Evolutionary conservation across 37 sponge, comb jelly and placozoan species (phyloP), one percentile per base, ranked within the genome.

Genomic region (Bolinopsis microptera): DNA sequence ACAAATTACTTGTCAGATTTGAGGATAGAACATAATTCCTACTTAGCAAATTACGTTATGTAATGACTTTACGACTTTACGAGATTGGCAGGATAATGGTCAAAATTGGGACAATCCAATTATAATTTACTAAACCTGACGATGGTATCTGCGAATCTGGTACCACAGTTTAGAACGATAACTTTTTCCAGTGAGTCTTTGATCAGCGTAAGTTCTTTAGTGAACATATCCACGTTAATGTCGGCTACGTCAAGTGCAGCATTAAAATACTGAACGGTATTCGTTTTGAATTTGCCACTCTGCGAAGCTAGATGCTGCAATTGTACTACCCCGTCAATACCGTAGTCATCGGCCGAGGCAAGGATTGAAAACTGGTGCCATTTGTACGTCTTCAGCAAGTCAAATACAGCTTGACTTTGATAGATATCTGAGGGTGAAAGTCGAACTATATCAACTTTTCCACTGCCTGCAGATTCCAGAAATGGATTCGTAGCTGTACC

Each of bases 351-450:
- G 1, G 82, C 82, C 24, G 82, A 80, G 37, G 82, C 82, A 2
- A 80, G 3, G 82, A 80, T 80, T 34, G 82, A 27, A 31, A 80
- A 80, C 37, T 80, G 32, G 22, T 80, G 32, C 82, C 82, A 80
- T 16, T 30, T 35, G 38, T 80, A 80, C 82, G 16, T 37, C 5
- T 3, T 36, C 38, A 80, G 37, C 9, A 80, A 37, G 37, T 80
- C 38, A 35, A 80, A 80, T 80, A 80, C 32, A 8, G 82, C 82
- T 80, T 80, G 35, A 80, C 82, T 35, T 35, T 80, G 74, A 22
- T 70, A 26, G 24, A 70, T 2, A 22, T 70, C 74, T 28, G 74
- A 70, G 74, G 74, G 74, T 3, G 21, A 3, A 26, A 70, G 30
- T 48, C 61, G 61, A 13, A 48, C 9, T 13, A 13, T 18, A 18